phyloP scores from a whole-genome alignment of 2,113 vertebrate species.

The Rafetus swinhoei region DNA sequence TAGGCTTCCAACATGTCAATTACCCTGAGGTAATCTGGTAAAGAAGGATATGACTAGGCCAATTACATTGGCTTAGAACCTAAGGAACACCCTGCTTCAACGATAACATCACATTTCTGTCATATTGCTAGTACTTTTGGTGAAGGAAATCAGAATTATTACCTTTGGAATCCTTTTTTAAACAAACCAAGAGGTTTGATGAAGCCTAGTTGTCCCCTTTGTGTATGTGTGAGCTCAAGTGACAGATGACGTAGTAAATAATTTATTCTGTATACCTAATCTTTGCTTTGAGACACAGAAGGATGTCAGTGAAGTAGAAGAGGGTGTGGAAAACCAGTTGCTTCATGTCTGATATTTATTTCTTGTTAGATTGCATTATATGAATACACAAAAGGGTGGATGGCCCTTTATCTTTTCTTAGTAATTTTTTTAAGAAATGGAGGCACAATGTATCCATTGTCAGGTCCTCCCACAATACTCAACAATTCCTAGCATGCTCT shows the following conservation, averaged over 20 bases:
- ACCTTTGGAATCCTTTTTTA: constrained; percentile 50
- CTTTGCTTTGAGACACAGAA: constrained; percentile 66
- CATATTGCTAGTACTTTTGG: constrained; percentile 58
- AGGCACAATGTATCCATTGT: constrained; percentile 1
- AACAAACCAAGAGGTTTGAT: constrained; percentile 6
- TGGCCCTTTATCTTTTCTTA: constrained; percentile 55
- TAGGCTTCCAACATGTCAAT: constrained; percentile 68
- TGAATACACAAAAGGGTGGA: constrained; percentile 38
- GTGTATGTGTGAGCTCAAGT: background rate
- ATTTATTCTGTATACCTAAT: constrained; percentile 35
- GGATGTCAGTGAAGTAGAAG: constrained; percentile 58
- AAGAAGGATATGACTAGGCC: constrained; percentile 77
- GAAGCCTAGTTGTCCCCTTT: constrained; percentile 11
- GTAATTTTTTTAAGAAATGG: background rate
- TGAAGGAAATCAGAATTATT: constrained; percentile 52
- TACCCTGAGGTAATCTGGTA: constrained; percentile 74
- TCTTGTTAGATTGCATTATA: constrained; percentile 35
- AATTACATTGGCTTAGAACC: constrained; percentile 70
- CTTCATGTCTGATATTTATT: constrained; percentile 63
- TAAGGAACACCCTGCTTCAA: constrained; percentile 75
- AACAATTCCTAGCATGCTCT: constrained; percentile 2
- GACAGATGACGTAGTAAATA: constrained; percentile 24
- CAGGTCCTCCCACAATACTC: background rate
- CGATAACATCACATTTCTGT: constrained; percentile 64
- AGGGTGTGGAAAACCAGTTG: constrained; percentile 66